These are phyloP conservation scores for Lissonota sp. DNA, from an alignment of 2,888 invertebrate genomes.

Conservation along the genomic window DNA sequence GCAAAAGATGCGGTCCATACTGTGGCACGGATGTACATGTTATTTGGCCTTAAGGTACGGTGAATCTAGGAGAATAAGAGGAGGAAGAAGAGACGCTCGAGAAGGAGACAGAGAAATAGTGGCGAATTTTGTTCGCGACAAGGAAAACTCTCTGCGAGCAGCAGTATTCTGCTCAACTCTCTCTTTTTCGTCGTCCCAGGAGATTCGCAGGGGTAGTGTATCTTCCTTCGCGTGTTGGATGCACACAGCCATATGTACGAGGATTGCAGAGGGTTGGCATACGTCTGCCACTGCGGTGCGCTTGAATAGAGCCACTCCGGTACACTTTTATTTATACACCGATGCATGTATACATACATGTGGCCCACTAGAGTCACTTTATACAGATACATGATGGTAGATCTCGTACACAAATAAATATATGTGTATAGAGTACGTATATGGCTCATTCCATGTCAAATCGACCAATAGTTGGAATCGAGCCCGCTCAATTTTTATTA, in stretches of 20 bases:
- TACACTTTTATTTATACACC: conserved; percentile 24
- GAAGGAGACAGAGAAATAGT: conserved; percentile 26
- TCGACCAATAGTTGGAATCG: no score
- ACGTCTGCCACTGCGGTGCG: conserved; percentile 33
- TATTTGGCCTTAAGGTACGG: conserved; percentile 27
- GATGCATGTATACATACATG: conserved; percentile 1
- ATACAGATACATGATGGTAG: conserved; percentile 31
- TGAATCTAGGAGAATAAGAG: conserved; percentile 29
- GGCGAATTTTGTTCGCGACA: conserved; percentile 34
- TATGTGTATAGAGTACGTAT: no score
- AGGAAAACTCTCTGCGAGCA: conserved; percentile 40
- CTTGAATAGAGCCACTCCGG: conserved; percentile 49
- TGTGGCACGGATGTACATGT: conserved; percentile 14
- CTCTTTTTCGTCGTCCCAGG: conserved; percentile 40
- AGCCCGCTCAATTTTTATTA: no score
- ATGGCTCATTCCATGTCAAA: no score
- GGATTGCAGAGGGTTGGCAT: conserved; percentile 31
- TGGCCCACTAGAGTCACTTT: neutral
- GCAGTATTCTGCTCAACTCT: neutral
- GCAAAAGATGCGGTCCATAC: conserved; percentile 32
- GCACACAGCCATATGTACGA: conserved; percentile 45
- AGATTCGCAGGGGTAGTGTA: conserved; percentile 47
- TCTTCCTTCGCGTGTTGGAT: conserved; percentile 62
- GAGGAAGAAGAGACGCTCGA: conserved; percentile 8
- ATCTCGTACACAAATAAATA: no score